These are phyloP conservation scores for Anarsia innoxiella DNA, from an alignment of 2,888 invertebrate genomes.

Conservation along the genomic window DNA sequence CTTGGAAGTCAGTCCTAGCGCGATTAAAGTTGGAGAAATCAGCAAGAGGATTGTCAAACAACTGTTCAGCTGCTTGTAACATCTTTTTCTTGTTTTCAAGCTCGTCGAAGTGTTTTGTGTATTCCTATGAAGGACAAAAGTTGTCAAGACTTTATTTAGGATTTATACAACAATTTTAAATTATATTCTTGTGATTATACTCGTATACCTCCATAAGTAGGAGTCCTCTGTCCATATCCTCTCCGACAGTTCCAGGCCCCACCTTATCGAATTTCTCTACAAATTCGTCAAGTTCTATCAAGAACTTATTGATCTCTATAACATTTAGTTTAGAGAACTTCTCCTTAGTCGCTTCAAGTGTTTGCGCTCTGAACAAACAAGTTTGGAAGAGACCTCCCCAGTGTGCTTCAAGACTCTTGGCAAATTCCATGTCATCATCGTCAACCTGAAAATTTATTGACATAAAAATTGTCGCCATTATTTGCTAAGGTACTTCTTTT, in stretches of 20 bases:
- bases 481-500: too few species aligned
- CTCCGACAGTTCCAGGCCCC: constrained; percentile 88
- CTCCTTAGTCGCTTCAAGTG: constrained; percentile 87
- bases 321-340: constrained; percentile 89
- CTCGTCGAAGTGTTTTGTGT: constrained; percentile 77
- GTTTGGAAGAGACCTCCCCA: constrained; percentile 83
- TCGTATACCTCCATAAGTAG: constrained; percentile 80
- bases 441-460: too few species aligned
- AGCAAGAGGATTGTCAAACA: constrained; percentile 90
- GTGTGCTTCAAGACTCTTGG: constrained; percentile 77
- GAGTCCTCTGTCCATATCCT: constrained; percentile 84
- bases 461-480: too few species aligned
- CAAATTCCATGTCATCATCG: constrained; percentile 71
- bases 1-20: constrained; percentile 77
- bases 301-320: constrained; percentile 82
- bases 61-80: constrained; percentile 81
- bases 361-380: constrained; percentile 80
- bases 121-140: constrained; percentile 59
- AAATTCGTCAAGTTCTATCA: constrained; percentile 78
- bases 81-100: constrained; percentile 78
- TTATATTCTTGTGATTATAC: too few species aligned
- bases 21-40: constrained; percentile 85
- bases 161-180: too few species aligned
- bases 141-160: background rate
- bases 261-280: constrained; percentile 81